phyloP scores from a whole-genome alignment of 2,113 vertebrate genomes.

The Pachyramphus minor region DNA sequence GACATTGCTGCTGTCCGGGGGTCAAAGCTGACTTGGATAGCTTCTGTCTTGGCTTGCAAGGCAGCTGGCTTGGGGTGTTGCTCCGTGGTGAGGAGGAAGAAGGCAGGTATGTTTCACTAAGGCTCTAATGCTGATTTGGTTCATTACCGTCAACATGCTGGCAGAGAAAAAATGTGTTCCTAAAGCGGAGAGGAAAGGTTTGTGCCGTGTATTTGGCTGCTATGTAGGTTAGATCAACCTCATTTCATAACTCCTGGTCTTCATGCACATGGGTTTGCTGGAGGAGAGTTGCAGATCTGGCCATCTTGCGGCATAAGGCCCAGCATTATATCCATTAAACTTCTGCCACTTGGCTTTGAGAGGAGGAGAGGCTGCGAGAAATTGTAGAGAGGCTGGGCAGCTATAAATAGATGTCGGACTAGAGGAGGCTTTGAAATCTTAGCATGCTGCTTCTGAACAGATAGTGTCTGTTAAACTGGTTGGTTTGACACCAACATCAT shows the following conservation, averaged over 20 bases:
- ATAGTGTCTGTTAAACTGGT: slow-evolving; percentile 26
- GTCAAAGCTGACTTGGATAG: neutral
- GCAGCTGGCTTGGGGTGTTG: neutral
- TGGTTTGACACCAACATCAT: slow-evolving; percentile 18
- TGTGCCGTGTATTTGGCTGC: neutral
- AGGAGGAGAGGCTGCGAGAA: slow-evolving; percentile 36
- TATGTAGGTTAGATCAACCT: neutral
- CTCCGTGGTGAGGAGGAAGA: neutral
- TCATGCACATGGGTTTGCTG: neutral
- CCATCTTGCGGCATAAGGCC: neutral
- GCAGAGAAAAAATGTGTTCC: neutral
- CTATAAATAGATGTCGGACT: slow-evolving; percentile 65
- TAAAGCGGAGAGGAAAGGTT: neutral
- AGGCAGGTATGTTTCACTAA: neutral
- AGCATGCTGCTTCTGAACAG: slow-evolving; percentile 34
- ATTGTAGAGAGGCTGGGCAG: slow-evolving; percentile 10
- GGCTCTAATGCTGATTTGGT: neutral
- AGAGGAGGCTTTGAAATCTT: slow-evolving; percentile 58
- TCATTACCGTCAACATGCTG: neutral
- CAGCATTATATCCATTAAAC: slow-evolving; percentile 37
- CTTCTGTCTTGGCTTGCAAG: neutral
- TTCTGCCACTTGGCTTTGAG: slow-evolving; percentile 22
- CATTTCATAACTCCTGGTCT: neutral
- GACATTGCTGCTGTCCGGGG: slow-evolving; percentile 27
- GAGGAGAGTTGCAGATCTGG: neutral